Conservation (phyloP, 2,888 invertebrate species). For the Nymphalis c-album region DNA sequence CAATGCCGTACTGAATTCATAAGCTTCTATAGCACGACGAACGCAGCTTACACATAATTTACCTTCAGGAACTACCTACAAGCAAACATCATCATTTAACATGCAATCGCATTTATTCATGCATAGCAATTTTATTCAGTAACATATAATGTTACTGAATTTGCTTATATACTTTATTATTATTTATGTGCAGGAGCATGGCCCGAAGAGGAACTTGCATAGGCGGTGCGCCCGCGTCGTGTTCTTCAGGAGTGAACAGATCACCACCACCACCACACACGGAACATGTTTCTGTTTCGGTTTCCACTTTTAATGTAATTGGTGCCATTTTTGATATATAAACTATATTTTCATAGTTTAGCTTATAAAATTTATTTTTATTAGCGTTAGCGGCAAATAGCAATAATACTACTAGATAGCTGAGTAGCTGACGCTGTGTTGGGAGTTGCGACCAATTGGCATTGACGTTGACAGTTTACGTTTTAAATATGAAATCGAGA, state of each 20-base stretch:
- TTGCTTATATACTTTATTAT: conserved; percentile 58
- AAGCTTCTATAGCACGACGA: conserved; percentile 61
- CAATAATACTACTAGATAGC: too few species aligned
- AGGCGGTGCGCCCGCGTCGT: conserved; percentile 59
- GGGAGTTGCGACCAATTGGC: too few species aligned
- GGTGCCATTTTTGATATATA: conserved; percentile 46
- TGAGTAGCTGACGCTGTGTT: too few species aligned
- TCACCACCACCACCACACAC: conserved; percentile 63
- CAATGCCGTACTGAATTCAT: conserved; percentile 61
- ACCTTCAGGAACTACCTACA: conserved; percentile 65
- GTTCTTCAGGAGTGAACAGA: conserved; percentile 64
- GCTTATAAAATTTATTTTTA: background rate
- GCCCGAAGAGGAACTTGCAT: conserved; percentile 61
- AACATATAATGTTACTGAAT: background rate
- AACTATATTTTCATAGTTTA: conserved; percentile 1
- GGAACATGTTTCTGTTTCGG: conserved; percentile 58
- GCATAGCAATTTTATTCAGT: too few species aligned
- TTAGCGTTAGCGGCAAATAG: conserved; percentile 7
- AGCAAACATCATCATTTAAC: conserved; percentile 7
- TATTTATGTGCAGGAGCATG: conserved; percentile 69
- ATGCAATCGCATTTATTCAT: too few species aligned
- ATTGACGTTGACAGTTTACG: background rate
- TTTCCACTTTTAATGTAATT: conserved; percentile 60
- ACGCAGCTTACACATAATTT: conserved; percentile 62
- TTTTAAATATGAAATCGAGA: too few species aligned